Conservation (phyloP, 2,113 vertebrate genomes). For the Scomber colias region DNA sequence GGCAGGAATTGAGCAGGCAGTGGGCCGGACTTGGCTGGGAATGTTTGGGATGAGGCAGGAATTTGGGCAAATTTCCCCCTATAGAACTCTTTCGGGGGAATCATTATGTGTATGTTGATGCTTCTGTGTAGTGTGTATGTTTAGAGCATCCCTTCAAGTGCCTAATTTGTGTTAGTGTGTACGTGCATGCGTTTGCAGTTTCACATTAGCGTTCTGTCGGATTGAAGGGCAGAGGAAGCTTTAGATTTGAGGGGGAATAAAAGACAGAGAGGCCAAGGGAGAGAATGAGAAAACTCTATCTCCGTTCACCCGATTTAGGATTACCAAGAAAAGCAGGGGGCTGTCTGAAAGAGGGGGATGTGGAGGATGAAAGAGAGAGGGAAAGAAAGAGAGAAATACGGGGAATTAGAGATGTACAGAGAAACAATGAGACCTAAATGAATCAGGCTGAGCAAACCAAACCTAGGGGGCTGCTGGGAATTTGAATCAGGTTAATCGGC, state of each 20-base stretch:
- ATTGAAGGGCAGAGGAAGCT: slow-evolving; percentile 71
- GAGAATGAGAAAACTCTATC: slow-evolving; percentile 71
- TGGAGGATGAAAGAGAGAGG: slow-evolving; percentile 37
- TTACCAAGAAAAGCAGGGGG: slow-evolving; percentile 71
- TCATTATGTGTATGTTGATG: slow-evolving; percentile 49
- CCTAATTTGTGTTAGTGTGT: slow-evolving; percentile 21
- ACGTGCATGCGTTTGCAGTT: slow-evolving; percentile 11
- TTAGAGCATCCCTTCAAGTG: slow-evolving; percentile 38
- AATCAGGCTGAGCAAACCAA: slow-evolving; percentile 51
- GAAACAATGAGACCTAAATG: slow-evolving; percentile 58
- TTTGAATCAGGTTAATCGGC: slow-evolving; percentile 58
- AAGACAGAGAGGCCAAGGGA: slow-evolving; percentile 58
- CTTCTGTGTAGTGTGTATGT: slow-evolving; percentile 27
- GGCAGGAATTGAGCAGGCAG: slow-evolving; percentile 65
- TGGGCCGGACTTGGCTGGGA: slow-evolving; percentile 69
- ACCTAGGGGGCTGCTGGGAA: slow-evolving; percentile 33
- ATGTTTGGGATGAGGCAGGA: slow-evolving; percentile 73
- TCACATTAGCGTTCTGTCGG: slow-evolving; percentile 36
- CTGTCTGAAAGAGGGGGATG: slow-evolving; percentile 47
- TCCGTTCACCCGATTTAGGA: slow-evolving; percentile 72
- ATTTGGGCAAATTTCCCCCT: slow-evolving; percentile 63
- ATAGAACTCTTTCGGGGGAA: slow-evolving; percentile 60
- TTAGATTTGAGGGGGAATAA: slow-evolving; percentile 65
- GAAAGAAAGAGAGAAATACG: slow-evolving; percentile 41
- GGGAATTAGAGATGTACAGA: slow-evolving; percentile 54